A percentile compares a stretch with the other conserved stretches of the same genome.
These are phyloP conservation scores for Polia nebulosa DNA, from an alignment of 2,888 invertebrate genomes.

Conservation along the genomic window DNA sequence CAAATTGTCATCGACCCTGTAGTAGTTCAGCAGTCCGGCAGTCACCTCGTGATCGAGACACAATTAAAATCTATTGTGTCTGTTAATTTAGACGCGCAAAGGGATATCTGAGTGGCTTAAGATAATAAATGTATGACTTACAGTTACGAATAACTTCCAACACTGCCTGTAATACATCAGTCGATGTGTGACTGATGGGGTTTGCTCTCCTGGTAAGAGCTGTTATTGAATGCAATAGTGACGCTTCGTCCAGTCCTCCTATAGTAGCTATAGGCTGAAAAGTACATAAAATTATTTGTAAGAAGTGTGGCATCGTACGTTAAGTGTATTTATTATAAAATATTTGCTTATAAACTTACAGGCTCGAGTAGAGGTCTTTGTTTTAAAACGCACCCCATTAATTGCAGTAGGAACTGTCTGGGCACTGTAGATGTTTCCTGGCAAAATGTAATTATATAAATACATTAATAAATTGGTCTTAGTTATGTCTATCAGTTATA, in stretches of 20 bases:
- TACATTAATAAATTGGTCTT: neutral
- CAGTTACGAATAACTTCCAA: constrained; percentile 52
- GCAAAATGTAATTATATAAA: constrained; percentile 8
- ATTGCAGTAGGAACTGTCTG: constrained; percentile 53
- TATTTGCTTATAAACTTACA: constrained; percentile 41
- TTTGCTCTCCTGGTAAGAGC: constrained; percentile 40
- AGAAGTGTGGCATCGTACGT: neutral
- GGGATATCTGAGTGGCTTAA: neutral
- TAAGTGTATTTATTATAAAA: neutral
- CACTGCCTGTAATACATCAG: constrained; percentile 51
- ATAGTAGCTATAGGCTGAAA: constrained; percentile 40
- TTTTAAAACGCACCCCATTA: constrained; percentile 42
- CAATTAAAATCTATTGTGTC: too few species aligned
- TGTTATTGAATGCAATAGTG: constrained; percentile 50
- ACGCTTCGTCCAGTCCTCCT: constrained; percentile 46
- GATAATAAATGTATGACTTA: constrained; percentile 39
- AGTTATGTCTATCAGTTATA: too few species aligned
- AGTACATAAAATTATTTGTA: neutral
- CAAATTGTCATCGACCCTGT: too few species aligned
- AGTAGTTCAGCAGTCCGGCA: too few species aligned
- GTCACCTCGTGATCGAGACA: too few species aligned
- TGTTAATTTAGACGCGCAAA: too few species aligned
- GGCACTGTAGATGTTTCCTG: constrained; percentile 65
- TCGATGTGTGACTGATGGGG: constrained; percentile 48
- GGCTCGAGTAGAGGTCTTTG: constrained; percentile 41